Percentiles rank a stretch among this genome's conserved stretches.
phyloP scores from a whole-genome alignment of 2,797 vertebrate genomes.

The Monodelphis domestica region DNA sequence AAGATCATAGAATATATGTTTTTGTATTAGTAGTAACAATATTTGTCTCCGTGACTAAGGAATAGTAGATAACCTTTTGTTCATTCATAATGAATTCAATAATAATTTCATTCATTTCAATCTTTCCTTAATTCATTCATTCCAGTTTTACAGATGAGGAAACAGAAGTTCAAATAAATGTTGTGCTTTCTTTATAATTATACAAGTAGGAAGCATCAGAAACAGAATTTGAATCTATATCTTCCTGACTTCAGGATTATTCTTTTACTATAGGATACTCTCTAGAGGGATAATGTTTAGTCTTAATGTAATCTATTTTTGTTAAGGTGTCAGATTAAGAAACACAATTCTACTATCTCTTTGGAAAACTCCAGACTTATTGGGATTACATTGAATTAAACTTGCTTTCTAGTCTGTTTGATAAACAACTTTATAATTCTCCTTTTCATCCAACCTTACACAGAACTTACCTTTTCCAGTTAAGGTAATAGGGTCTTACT shows the following conservation, averaged over 20 bases:
- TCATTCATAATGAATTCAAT: no score
- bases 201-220: not conserved
- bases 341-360: not conserved
- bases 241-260: not conserved
- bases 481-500: not conserved
- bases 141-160: not conserved
- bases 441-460: not conserved
- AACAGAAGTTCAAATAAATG: not conserved
- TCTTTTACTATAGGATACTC: not conserved
- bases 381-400: not conserved
- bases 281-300: not conserved
- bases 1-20: not conserved
- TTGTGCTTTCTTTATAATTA: not conserved
- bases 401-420: not conserved
- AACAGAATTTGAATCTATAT: not conserved
- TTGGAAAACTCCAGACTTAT: not conserved
- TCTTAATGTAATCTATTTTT: not conserved
- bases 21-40: not conserved
- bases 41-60: not conserved
- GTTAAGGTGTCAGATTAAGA: not conserved
- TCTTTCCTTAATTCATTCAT: not conserved
- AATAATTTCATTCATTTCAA: no score
- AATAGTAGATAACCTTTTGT: not conserved
- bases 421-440: not conserved
- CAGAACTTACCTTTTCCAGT: not conserved